phyloP scores from a whole-genome alignment of 2,113 vertebrate species.

The Triplophysa tibetana region DNA sequence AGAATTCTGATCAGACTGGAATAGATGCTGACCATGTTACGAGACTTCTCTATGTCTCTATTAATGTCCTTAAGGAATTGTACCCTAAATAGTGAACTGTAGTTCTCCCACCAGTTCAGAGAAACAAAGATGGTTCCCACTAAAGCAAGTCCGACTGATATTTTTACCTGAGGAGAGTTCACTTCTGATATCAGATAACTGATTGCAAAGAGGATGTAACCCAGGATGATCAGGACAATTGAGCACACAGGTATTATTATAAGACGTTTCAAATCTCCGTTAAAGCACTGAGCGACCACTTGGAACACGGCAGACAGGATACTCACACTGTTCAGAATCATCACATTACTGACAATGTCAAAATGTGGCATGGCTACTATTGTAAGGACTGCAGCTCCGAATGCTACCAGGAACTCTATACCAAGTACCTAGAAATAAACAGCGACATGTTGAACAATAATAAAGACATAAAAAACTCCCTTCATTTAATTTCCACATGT shows the following conservation, averaged over 20 bases:
- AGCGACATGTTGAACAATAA: background rate
- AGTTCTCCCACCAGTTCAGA: constrained; percentile 58
- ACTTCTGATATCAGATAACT: constrained; percentile 11
- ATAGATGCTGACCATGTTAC: constrained; percentile 45
- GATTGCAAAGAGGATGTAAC: constrained; percentile 39
- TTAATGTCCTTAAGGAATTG: constrained; percentile 35
- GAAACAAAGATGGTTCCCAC: constrained; percentile 45
- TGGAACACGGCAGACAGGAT: constrained; percentile 64
- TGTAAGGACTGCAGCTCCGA: constrained; percentile 62
- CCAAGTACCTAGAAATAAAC: constrained; percentile 58
- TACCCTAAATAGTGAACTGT: constrained; percentile 32
- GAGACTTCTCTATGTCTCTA: constrained; percentile 38
- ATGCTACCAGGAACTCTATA: constrained; percentile 61
- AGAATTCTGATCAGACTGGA: constrained; percentile 47
- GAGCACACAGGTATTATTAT: constrained; percentile 26
- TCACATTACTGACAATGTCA: constrained; percentile 71
- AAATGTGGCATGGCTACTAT: constrained; percentile 70
- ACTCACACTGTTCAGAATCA: constrained; percentile 64
- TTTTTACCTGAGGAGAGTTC: background rate
- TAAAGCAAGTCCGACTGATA: constrained; percentile 30
- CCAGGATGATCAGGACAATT: constrained; percentile 33
- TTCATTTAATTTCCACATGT: no score
- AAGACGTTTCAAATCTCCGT: constrained; percentile 18
- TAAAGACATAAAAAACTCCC: background rate
- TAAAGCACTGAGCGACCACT: constrained; percentile 42